Evolutionary conservation across 2,888 invertebrate genomes (phyloP).

Genomic region (Alloscopus bannaensis): DNA sequence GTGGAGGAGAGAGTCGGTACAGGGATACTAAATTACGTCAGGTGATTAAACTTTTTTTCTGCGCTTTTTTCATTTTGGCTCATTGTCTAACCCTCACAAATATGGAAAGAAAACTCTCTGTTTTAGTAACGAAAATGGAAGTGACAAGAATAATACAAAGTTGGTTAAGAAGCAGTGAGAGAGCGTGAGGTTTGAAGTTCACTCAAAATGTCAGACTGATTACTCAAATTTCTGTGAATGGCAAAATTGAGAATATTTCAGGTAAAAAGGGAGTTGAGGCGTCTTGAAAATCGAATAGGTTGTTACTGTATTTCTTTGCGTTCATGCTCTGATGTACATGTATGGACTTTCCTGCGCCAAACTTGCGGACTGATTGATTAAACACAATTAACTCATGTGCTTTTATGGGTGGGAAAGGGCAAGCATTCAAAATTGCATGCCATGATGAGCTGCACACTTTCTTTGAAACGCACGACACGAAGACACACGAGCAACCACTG

Average conservation of each 20-base stretch:
- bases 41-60: neutral
- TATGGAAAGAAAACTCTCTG: neutral
- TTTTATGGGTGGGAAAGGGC: slow-evolving; percentile 26
- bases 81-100: neutral
- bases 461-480: neutral
- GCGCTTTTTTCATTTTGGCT: neutral
- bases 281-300: neutral
- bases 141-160: no score
- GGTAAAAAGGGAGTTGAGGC: neutral
- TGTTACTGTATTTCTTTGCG: neutral
- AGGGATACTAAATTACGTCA: neutral
- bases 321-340: neutral
- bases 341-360: neutral
- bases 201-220: neutral
- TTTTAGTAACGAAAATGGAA: neutral
- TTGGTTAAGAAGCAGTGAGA: no score
- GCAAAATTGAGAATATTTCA: neutral
- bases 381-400: slow-evolving; percentile 43
- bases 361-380: slow-evolving; percentile 41
- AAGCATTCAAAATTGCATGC: neutral
- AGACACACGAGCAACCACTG: neutral
- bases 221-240: neutral
- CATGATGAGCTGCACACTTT: neutral
- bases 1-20: neutral
- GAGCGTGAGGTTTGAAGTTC: no score